phyloP scores from a whole-genome alignment of 2,888 invertebrate species.

The Priocnemis perturbator region DNA sequence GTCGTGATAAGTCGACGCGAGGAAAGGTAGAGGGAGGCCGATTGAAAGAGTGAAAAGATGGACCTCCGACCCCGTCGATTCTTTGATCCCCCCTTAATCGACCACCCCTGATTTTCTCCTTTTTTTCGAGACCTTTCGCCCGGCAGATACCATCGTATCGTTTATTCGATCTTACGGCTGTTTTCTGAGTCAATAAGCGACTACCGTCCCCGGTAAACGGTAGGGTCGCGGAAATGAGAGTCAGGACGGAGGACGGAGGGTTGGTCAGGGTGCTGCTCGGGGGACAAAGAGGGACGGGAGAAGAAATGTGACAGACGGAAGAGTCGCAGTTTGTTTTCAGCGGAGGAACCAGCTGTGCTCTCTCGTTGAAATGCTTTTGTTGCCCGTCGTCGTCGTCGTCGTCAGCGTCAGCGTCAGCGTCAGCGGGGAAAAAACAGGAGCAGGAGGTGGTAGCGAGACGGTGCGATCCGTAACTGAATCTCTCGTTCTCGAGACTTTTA shows the following conservation, averaged over 20 bases:
- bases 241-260: conserved; percentile 6
- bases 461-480: conserved; percentile 38
- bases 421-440: background rate
- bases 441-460: background rate
- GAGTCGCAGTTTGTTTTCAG: conserved; percentile 19
- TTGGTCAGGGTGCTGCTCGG: background rate
- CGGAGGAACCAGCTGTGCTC: conserved; percentile 15
- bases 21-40: background rate
- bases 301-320: background rate
- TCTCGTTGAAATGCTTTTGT: conserved; percentile 19
- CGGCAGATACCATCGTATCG: conserved; percentile 21
- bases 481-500: conserved; percentile 34
- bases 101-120: conserved; percentile 24
- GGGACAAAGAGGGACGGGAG: background rate
- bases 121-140: conserved; percentile 13
- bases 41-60: background rate
- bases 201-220: conserved; percentile 19
- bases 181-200: conserved; percentile 37
- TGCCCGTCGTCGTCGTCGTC: background rate
- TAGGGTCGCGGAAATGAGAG: conserved; percentile 34
- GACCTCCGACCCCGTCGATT: background rate
- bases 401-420: background rate
- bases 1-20: conserved; percentile 4
- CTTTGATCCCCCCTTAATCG: conserved; percentile 15
- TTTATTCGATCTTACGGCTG: conserved; percentile 31